Base-by-base conservation (phyloP, 2,113 vertebrate genomes). In the Athene noctua region DNA sequence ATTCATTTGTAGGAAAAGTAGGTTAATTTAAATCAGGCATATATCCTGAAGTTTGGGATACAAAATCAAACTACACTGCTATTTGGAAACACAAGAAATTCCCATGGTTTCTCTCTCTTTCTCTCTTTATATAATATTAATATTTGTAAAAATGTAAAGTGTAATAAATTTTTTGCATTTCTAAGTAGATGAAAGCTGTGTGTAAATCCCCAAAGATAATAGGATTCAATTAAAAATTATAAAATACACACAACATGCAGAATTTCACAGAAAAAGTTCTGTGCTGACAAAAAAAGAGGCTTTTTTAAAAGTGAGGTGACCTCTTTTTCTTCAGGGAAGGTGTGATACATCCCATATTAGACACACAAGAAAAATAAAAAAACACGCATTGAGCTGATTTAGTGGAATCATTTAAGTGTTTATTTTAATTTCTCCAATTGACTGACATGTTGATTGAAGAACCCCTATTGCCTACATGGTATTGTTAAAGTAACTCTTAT, bases 1-100 rank as follows among this genome's bases (percentile, higher is more conserved):
- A 44, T 84, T 92, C 32, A 84, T 92, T 86, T 89, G 52, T 84
- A 75, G 54, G 86, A 86, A 95, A 91, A 95, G 88, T 81, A 73
- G 47, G 70, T 92, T 96, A 63, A 89, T 96, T 96, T 67, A 85
- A 89, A 87, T 91, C 52, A 92, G 44, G 26, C 18, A 1, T 85
- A 75, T 71, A 91, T 97, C 73, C 84, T 87, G 73, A 90, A 59
- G 44, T 82, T 89, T 52, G 75, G 57, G 73, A 93, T 79, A 57
- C 6, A 40, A 79, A 89, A 75, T 91, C 72, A 92, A 63, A 57
- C 32, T 71, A 34, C 59, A 32, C 63, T 86, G 36, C 58, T 71
- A 34, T 82, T 80, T 93, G 67, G 54, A 93, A 95, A 61, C 1
- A 1, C 13, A 73, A 80, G 42, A 85, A 86, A 86, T 93, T 93